phyloP scores from a whole-genome alignment of 2,797 vertebrate genomes.

The Kryptolebias ocellatus region DNA sequence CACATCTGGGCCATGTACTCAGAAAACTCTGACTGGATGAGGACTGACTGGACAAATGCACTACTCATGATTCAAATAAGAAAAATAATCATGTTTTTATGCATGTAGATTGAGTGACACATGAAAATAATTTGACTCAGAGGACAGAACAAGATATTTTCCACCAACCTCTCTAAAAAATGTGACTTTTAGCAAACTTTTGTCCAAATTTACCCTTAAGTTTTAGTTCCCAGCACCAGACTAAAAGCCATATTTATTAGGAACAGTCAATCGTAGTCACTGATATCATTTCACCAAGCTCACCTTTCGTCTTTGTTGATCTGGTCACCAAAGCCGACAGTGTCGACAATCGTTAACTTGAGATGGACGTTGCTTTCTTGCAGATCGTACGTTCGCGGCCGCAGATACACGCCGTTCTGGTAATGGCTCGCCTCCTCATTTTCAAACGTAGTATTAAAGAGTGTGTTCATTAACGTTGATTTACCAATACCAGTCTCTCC shows the following conservation, averaged over 20 bases:
- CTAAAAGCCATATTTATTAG: neutral
- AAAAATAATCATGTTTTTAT: constrained; percentile 13
- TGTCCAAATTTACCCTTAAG: no score
- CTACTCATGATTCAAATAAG: constrained; percentile 14
- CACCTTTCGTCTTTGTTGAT: constrained; percentile 99
- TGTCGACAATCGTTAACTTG: constrained; percentile 95
- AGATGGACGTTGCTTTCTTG: constrained; percentile 97
- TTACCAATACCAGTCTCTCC: constrained; percentile 98
- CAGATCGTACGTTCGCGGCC: constrained; percentile 93
- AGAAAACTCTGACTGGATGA: constrained; percentile 20
- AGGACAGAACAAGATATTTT: neutral
- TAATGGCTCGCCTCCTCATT: constrained; percentile 96
- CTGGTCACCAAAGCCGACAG: constrained; percentile 97
- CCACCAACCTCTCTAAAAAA: neutral
- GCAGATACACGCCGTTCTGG: constrained; percentile 89
- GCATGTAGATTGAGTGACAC: neutral
- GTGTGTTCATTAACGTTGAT: constrained; percentile 97
- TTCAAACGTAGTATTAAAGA: constrained; percentile 98
- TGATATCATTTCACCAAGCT: constrained; percentile 33
- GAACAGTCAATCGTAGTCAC: no score
- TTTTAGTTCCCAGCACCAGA: neutral
- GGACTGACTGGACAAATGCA: constrained; percentile 21
- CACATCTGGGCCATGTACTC: constrained; percentile 24
- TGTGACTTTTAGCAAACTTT: no score
- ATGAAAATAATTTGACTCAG: constrained; percentile 6